These are phyloP conservation scores for Myrmecobius fasciatus DNA, from an alignment of 2,113 vertebrate species.

Conservation along the genomic window DNA sequence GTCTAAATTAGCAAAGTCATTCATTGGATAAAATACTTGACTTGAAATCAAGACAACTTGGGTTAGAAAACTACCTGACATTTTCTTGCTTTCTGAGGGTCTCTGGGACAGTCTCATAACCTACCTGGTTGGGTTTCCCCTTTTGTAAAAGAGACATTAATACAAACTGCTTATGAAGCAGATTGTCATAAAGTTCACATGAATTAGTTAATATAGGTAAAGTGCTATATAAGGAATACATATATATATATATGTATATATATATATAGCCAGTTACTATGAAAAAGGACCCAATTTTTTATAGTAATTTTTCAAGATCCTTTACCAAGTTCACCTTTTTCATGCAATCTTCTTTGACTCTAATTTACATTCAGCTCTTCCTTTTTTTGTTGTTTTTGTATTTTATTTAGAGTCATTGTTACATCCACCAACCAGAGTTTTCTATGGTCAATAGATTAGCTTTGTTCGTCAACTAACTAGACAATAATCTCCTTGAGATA, in stretches of 20 bases:
- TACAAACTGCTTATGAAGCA: neutral
- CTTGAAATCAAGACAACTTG: neutral
- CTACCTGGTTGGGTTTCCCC: neutral
- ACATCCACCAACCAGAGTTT: neutral
- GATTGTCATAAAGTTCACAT: neutral
- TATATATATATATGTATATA: too few species aligned
- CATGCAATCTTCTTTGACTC: neutral
- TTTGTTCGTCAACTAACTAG: neutral
- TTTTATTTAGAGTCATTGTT: neutral
- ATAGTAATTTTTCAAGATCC: neutral
- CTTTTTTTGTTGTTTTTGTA: neutral
- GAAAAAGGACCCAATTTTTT: neutral
- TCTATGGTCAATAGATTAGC: neutral
- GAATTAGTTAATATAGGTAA: neutral
- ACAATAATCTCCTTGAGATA: neutral
- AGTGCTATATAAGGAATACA: too few species aligned
- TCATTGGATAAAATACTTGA: neutral
- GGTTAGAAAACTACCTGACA: neutral
- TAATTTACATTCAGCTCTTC: neutral
- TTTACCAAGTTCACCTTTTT: neutral
- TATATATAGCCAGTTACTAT: too few species aligned
- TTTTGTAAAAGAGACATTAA: neutral
- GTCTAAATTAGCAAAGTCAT: neutral
- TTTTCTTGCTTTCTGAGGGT: neutral
- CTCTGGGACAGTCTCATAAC: neutral